These are phyloP conservation scores for Coluber constrictor DNA, from an alignment of 2,797 vertebrate genomes.

Conservation along the genomic window DNA sequence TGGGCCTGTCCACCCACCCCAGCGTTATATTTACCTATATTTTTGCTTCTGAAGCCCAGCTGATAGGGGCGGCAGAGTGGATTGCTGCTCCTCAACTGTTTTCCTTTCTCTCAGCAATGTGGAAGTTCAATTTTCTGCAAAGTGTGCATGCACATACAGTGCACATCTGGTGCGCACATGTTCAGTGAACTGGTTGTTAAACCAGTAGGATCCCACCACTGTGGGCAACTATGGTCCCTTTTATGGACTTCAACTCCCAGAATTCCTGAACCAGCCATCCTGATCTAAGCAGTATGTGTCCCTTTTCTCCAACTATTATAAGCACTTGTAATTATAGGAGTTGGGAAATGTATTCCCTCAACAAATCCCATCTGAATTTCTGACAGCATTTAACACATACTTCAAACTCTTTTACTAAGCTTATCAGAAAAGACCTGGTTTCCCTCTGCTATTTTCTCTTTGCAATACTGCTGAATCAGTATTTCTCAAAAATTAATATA, in stretches of 20 bases:
- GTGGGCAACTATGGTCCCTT: neutral
- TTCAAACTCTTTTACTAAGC: neutral
- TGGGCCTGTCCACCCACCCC: too few species aligned
- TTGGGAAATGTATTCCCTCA: neutral
- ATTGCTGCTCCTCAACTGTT: too few species aligned
- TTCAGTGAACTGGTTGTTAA: too few species aligned
- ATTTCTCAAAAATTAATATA: neutral
- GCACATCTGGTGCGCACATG: accelerated
- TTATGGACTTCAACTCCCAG: neutral
- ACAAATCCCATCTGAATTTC: neutral
- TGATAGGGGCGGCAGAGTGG: too few species aligned
- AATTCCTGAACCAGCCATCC: neutral
- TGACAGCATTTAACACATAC: neutral
- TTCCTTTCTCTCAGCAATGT: too few species aligned
- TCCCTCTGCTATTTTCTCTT: neutral
- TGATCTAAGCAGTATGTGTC: neutral
- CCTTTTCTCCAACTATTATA: neutral
- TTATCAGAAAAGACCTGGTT: neutral
- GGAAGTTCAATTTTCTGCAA: too few species aligned
- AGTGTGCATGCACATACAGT: too few species aligned
- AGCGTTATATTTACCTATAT: too few species aligned
- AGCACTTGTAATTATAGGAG: neutral
- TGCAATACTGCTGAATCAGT: neutral
- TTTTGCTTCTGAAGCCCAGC: too few species aligned
- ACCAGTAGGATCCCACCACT: too few species aligned